A percentile compares a stretch with the other conserved stretches of the same genome.
These are phyloP conservation scores for Lepidostoma basale DNA, from an alignment of 1,140 invertebrate species.

Conservation along the genomic window DNA sequence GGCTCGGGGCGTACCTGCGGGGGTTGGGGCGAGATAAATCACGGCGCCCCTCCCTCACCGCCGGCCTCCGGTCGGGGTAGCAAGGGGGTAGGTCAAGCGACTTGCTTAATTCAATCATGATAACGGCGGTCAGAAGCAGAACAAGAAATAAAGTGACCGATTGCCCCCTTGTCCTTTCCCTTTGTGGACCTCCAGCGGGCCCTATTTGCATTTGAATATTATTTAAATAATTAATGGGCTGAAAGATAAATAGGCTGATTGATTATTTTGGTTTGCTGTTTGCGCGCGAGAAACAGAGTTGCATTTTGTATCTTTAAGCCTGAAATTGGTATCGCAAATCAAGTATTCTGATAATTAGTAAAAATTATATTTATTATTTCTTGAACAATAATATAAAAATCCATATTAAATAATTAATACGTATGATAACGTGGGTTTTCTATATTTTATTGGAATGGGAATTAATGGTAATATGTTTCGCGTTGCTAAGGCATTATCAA, in stretches of 20 bases:
- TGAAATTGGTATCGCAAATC: too few relatives aligned
- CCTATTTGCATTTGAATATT: slow-evolving; percentile 25
- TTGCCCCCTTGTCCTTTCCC: slow-evolving; percentile 13
- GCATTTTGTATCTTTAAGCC: too few relatives aligned
- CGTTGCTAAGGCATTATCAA: too few relatives aligned
- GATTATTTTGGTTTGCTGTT: not conserved
- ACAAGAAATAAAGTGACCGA: slow-evolving; percentile 47
- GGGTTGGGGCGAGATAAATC: slow-evolving; percentile 12
- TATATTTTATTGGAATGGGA: too few relatives aligned
- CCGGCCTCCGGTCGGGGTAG: not conserved
- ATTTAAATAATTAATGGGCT: slow-evolving; percentile 28
- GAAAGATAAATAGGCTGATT: not conserved
- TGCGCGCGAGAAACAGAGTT: too few relatives aligned
- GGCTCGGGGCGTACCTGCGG: slow-evolving; percentile 14
- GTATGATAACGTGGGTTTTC: too few relatives aligned
- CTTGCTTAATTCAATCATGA: slow-evolving; percentile 47
- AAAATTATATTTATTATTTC: too few relatives aligned
- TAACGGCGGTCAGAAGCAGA: slow-evolving; percentile 46
- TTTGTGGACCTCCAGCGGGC: not conserved
- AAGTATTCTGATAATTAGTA: too few relatives aligned
- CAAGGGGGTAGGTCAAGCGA: slow-evolving; percentile 11
- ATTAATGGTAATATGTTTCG: too few relatives aligned
- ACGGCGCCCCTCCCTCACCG: not conserved
- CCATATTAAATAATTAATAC: too few relatives aligned
- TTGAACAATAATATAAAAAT: too few relatives aligned